Conservation (phyloP, 2,797 vertebrate species). For the Cryptoblepharus egeriae region DNA sequence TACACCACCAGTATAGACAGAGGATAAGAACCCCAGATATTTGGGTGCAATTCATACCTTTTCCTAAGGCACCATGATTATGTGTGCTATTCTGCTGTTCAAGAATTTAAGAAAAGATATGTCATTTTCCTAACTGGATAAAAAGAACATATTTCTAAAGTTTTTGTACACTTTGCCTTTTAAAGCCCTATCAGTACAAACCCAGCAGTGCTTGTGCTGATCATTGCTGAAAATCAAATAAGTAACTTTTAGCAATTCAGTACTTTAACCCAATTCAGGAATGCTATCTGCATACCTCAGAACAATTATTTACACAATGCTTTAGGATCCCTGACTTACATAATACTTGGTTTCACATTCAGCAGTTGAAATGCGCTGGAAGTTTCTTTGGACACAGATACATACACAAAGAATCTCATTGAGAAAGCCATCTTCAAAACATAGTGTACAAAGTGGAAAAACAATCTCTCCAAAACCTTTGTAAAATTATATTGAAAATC, state of each 20-base stretch:
- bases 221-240: neutral
- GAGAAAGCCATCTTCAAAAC: slow-evolving; percentile 51
- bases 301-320: slow-evolving; percentile 45
- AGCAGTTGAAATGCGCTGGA: slow-evolving; percentile 33
- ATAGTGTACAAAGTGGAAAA: slow-evolving; percentile 23
- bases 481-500: slow-evolving; percentile 50
- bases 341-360: slow-evolving; percentile 46
- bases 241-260: slow-evolving; percentile 39
- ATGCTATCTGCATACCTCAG: neutral
- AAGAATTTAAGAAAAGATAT: slow-evolving; percentile 61
- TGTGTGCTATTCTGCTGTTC: slow-evolving; percentile 58
- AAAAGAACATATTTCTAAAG: slow-evolving; percentile 42
- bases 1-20: slow-evolving; percentile 9
- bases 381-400: neutral
- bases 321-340: slow-evolving; percentile 37
- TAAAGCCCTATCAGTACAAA: slow-evolving; percentile 4
- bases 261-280: slow-evolving; percentile 41
- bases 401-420: slow-evolving; percentile 35
- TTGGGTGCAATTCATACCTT: slow-evolving; percentile 50
- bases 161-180: slow-evolving; percentile 35
- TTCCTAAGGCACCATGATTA: slow-evolving; percentile 57
- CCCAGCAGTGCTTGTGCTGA: neutral
- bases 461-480: slow-evolving; percentile 38
- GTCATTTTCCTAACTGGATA: slow-evolving; percentile 39
- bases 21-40: slow-evolving; percentile 29